Percentiles rank a stretch among this genome's conserved stretches.
These are phyloP conservation scores for Apistogramma diplotaenia DNA, from an alignment of 2,113 vertebrate species.

Conservation along the genomic window DNA sequence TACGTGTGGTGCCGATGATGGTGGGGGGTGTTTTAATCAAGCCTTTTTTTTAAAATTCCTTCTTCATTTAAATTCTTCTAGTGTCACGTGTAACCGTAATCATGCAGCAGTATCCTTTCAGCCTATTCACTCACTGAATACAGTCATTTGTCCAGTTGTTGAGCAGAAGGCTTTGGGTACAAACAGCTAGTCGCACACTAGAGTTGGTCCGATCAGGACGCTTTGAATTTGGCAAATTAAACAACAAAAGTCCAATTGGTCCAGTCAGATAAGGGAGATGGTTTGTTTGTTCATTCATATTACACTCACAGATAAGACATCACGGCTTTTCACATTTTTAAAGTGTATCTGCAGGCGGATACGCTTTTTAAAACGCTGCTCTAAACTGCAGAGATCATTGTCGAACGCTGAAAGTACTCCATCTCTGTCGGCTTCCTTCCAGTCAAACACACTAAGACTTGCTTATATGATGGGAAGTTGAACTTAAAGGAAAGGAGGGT, in stretches of 20 bases:
- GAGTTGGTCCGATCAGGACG: neutral
- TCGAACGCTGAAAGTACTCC: neutral
- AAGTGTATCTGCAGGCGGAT: neutral
- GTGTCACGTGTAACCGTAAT: neutral
- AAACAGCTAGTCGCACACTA: neutral
- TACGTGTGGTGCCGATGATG: neutral
- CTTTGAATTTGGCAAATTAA: neutral
- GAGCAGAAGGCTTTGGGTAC: neutral
- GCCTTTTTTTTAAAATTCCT: neutral
- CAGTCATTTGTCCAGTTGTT: neutral
- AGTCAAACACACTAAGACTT: neutral
- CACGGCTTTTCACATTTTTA: neutral
- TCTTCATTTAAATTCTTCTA: neutral
- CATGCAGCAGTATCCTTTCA: neutral
- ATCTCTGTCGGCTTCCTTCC: neutral
- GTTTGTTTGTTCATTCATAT: neutral
- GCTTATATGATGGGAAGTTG: neutral
- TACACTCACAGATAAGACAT: neutral
- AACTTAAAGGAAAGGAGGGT: neutral
- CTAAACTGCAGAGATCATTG: neutral
- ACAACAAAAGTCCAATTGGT: neutral
- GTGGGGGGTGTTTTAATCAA: constrained; percentile 39
- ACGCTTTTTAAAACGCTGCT: neutral
- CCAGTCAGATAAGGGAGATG: neutral
- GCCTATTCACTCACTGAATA: neutral